phyloP scores from a whole-genome alignment of 1,140 invertebrate species.

The Gryllus bimaculatus region DNA sequence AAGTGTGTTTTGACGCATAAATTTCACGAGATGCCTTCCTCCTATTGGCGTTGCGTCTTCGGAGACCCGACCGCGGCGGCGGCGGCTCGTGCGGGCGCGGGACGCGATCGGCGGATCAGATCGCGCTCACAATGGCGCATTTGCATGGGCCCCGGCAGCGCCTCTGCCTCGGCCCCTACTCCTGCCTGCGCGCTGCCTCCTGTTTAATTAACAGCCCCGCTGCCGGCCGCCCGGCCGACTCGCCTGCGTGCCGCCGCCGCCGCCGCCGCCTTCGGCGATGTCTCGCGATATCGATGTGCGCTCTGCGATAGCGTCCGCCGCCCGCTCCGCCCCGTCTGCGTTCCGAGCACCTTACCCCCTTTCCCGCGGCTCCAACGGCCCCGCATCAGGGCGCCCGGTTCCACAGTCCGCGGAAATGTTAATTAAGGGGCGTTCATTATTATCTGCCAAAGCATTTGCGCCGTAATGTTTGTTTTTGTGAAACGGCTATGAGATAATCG shows the following conservation, averaged over 20 bases:
- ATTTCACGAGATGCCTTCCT: background rate
- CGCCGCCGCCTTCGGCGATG: background rate
- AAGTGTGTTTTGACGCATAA: no score
- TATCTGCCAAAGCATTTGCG: no score
- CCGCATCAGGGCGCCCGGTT: no score
- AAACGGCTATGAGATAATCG: no score
- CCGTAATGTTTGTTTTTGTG: no score
- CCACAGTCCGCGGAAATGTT: no score
- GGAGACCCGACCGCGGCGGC: no score
- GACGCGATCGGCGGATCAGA: background rate
- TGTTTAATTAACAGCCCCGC: background rate
- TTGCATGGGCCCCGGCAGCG: background rate
- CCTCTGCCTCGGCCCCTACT: background rate
- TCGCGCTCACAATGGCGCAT: background rate
- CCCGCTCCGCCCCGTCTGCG: slow-evolving; percentile 28
- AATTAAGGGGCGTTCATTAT: no score
- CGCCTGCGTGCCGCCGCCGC: background rate
- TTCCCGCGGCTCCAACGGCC: no score
- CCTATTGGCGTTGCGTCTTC: background rate
- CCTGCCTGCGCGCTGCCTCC: no score
- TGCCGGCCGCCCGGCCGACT: background rate
- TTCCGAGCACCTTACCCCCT: no score
- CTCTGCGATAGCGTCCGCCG: slow-evolving; percentile 2
- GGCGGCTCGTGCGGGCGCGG: background rate
- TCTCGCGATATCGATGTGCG: background rate